phyloP scores from a whole-genome alignment of 2,888 invertebrate genomes.

The Macrosiphum euphorbiae region DNA sequence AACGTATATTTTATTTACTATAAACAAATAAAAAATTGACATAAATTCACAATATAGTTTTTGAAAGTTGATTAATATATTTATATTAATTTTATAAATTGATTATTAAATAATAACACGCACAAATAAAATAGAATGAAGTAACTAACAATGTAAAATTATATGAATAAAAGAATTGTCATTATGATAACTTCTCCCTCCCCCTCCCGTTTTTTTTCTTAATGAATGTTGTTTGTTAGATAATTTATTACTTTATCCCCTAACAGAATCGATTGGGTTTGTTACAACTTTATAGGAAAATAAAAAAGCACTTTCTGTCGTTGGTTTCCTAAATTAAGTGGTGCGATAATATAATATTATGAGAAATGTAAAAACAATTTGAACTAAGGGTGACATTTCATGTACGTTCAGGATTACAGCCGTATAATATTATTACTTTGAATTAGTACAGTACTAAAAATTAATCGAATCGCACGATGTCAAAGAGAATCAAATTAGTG shows the following conservation, averaged over 20 bases:
- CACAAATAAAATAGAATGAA: neutral
- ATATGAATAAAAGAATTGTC: neutral
- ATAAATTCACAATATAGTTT: neutral
- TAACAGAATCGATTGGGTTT: neutral
- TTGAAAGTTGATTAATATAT: neutral
- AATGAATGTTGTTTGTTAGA: no score
- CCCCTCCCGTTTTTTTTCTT: no score
- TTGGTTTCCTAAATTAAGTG: neutral
- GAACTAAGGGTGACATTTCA: neutral
- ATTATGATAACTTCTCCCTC: neutral
- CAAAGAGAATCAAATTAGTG: neutral
- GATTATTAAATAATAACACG: neutral
- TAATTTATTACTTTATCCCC: neutral
- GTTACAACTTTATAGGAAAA: neutral
- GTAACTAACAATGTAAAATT: neutral
- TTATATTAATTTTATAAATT: neutral
- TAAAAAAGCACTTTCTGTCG: neutral
- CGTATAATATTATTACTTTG: neutral
- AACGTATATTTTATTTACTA: neutral
- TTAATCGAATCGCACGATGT: neutral
- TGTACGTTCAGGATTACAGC: neutral
- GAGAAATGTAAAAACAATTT: neutral
- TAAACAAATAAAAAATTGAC: neutral
- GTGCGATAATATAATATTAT: neutral
- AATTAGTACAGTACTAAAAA: neutral